Evolutionary conservation across 2,888 invertebrate genomes (phyloP), one percentile per base, ranked within the genome.

Genomic region (Mythimna vitellina): DNA sequence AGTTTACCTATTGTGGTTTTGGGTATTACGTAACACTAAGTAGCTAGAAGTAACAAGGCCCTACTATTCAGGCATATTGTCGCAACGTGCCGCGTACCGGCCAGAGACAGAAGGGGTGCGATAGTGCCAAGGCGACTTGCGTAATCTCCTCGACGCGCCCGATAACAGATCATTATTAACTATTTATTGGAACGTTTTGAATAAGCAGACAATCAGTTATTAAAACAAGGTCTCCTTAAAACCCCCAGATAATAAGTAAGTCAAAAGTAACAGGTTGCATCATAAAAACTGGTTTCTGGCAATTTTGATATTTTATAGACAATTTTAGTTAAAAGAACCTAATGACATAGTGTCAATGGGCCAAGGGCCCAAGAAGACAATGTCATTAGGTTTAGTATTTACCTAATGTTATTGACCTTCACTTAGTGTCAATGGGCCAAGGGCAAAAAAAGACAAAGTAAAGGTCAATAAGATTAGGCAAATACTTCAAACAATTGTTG

Each of bases 91-190:
- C 62, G 46, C 62, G 25, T 66, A 57, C 58, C 53, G 64, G 78
- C 73, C 57, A 63, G 60, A 78, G 10, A 53, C 60, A 46, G 22
- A 42, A 56, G 20, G 82, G 60, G 65, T 63, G 53, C 53, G 71
- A 79, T 66, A 76, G 68, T 71, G 74, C 53, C 66, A 81, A 82
- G 78, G 75, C 74, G 57, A 79, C 38, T 86, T 79, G 77, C 80
- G 82, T 85, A 83, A 83, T 76, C 60, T 70, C 63, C 76, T 61
- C 51, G 42, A 32, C 57, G 32, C 51, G 20, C 46, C 71, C 74
- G 85, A 85, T 85, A 85, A 84, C 75, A 35, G 69, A 63, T 69
- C 69, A 60, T 76, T 62, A 62, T 75, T 75, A 70, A 76, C 74
- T 76, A 80, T 65, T 78, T 70, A 74, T 74, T 82, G 60, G 60